phyloP scores from a whole-genome alignment of 2,888 invertebrate species.

The Melanophora roralis region DNA sequence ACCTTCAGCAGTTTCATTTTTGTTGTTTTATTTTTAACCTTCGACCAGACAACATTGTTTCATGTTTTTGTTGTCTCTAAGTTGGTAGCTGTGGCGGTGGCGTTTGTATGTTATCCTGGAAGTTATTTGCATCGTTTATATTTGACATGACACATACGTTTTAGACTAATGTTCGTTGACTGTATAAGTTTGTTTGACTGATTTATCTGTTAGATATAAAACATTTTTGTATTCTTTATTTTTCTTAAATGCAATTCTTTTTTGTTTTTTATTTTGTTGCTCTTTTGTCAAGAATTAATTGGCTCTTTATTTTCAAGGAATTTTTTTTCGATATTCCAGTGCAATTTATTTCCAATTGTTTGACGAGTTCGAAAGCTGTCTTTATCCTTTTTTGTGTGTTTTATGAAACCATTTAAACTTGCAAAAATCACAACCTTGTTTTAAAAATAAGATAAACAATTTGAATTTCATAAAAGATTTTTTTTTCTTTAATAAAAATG shows the following conservation, averaged over 20 bases:
- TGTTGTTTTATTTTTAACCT: neutral
- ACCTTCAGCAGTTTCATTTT: slow-evolving; percentile 22
- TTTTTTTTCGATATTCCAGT: slow-evolving; percentile 43
- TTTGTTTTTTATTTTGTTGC: slow-evolving; percentile 3
- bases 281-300: slow-evolving; percentile 55
- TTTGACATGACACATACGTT: slow-evolving; percentile 60
- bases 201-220: slow-evolving; percentile 45
- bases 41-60: slow-evolving; percentile 18
- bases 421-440: neutral
- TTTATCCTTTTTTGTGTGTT: neutral
- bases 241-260: neutral
- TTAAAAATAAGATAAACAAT: neutral
- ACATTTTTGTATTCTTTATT: slow-evolving; percentile 16
- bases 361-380: neutral
- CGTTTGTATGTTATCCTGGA: slow-evolving; percentile 53
- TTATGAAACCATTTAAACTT: neutral
- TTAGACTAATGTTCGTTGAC: slow-evolving; percentile 45
- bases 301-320: slow-evolving; percentile 43
- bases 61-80: slow-evolving; percentile 2
- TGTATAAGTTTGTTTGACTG: slow-evolving; percentile 34
- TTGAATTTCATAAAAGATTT: slow-evolving; percentile 2
- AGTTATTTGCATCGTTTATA: slow-evolving; percentile 61
- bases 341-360: slow-evolving; percentile 32
- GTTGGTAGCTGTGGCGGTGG: neutral
- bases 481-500: neutral